These are phyloP conservation scores for Scaptomyza cyrtandrae DNA, from an alignment of 2,888 invertebrate genomes.

Conservation along the genomic window DNA sequence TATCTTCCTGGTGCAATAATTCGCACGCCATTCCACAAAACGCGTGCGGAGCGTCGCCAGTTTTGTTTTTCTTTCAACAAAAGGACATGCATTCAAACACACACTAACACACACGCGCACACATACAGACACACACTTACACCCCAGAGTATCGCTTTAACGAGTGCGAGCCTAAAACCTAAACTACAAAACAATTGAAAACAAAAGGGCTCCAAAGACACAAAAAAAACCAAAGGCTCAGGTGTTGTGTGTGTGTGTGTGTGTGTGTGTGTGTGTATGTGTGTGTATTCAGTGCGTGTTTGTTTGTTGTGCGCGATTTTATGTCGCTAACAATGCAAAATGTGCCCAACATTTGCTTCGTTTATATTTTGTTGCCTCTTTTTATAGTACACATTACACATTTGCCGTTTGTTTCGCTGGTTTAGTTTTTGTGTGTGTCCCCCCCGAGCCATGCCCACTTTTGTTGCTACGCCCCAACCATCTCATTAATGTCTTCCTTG, in stretches of 20 bases:
- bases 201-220: slow-evolving; percentile 65
- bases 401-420: slow-evolving; percentile 36
- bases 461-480: slow-evolving; percentile 7
- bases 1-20: slow-evolving; percentile 80
- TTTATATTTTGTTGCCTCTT: slow-evolving; percentile 14
- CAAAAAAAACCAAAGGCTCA: slow-evolving; percentile 44
- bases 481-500: slow-evolving; percentile 57
- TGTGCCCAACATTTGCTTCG: slow-evolving; percentile 70
- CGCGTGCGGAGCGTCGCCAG: slow-evolving; percentile 71
- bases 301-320: slow-evolving; percentile 61
- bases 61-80: slow-evolving; percentile 55
- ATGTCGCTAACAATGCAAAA: slow-evolving; percentile 72
- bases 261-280: slow-evolving; percentile 18
- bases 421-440: slow-evolving; percentile 56
- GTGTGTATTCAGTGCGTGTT: slow-evolving; percentile 16
- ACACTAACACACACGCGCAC: slow-evolving; percentile 12
- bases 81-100: slow-evolving; percentile 51
- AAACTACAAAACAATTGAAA: slow-evolving; percentile 77
- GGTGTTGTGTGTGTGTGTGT: slow-evolving; percentile 41
- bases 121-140: slow-evolving; percentile 19
- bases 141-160: slow-evolving; percentile 58
- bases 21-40: slow-evolving; percentile 79
- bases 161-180: slow-evolving; percentile 74
- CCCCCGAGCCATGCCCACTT: slow-evolving; percentile 17
- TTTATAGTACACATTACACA: slow-evolving; percentile 23